Evolutionary conservation across 2,888 invertebrate genomes (phyloP).

Genomic region (Melikaiella ostensackeni): DNA sequence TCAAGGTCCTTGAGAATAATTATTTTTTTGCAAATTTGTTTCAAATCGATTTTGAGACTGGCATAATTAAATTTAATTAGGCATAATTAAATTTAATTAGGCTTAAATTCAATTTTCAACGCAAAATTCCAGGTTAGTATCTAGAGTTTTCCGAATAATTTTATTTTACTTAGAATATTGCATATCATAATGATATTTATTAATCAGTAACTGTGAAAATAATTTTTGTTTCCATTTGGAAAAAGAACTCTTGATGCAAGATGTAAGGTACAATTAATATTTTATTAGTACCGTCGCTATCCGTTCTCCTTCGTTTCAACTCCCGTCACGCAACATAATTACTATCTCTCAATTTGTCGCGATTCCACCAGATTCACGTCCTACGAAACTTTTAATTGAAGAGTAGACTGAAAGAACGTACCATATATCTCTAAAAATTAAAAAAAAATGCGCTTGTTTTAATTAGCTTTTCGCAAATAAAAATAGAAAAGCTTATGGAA

Average conservation of each 20-base stretch:
- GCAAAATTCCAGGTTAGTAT: too few species aligned
- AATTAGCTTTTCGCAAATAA: neutral
- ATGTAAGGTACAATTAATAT: slow-evolving; percentile 52
- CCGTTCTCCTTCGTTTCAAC: slow-evolving; percentile 54
- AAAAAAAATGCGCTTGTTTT: neutral
- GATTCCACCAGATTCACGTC: slow-evolving; percentile 4
- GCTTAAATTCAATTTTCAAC: too few species aligned
- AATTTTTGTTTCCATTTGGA: neutral
- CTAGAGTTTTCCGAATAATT: too few species aligned
- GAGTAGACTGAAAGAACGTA: neutral
- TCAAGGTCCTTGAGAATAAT: too few species aligned
- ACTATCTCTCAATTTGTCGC: slow-evolving; percentile 58
- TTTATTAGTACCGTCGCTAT: slow-evolving; percentile 53
- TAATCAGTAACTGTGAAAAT: neutral
- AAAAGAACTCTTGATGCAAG: neutral
- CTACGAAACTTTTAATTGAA: slow-evolving; percentile 15
- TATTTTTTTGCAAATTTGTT: too few species aligned
- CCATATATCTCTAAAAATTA: neutral
- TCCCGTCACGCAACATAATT: slow-evolving; percentile 57
- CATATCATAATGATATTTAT: neutral
- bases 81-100: too few species aligned
- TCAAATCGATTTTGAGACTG: too few species aligned
- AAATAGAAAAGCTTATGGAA: neutral
- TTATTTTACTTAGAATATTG: too few species aligned
- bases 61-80: too few species aligned